A percentile compares a stretch with the other conserved stretches of the same genome.
Evolutionary conservation across 2,113 vertebrate genomes (phyloP).

Genomic region (Nibea coibor): DNA sequence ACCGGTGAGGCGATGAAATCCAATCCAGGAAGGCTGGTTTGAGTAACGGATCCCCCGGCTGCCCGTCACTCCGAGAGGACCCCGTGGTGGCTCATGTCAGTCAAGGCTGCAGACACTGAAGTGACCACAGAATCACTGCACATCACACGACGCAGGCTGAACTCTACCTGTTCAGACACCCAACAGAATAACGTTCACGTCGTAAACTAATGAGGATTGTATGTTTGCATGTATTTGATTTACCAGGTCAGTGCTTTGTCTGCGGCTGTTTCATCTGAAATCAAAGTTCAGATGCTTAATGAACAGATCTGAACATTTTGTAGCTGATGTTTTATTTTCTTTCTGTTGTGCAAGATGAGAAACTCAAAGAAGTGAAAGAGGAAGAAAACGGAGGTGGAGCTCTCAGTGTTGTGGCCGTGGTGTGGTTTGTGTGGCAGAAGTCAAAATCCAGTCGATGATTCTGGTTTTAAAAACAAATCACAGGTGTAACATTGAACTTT

Average conservation of each 20-base stretch:
- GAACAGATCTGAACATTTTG: background rate
- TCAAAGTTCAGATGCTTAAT: background rate
- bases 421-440: background rate
- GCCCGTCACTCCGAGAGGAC: background rate
- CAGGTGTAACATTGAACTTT: background rate
- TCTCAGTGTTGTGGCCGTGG: background rate
- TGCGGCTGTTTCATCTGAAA: background rate
- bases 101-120: too few relatives aligned
- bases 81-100: background rate
- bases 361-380: background rate
- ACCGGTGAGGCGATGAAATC: background rate
- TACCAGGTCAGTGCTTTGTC: background rate
- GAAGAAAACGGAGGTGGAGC: background rate
- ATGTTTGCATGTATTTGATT: background rate
- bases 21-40: background rate
- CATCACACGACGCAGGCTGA: background rate
- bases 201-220: background rate
- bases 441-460: background rate
- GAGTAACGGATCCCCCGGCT: background rate
- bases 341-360: constrained; percentile 19
- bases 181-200: background rate
- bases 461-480: background rate
- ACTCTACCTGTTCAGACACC: background rate
- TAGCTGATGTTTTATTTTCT: background rate
- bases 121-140: background rate